A percentile compares a stretch with the other conserved stretches of the same genome.
Conservation (phyloP, 1,140 invertebrate species). For the Conus betulinus region DNA sequence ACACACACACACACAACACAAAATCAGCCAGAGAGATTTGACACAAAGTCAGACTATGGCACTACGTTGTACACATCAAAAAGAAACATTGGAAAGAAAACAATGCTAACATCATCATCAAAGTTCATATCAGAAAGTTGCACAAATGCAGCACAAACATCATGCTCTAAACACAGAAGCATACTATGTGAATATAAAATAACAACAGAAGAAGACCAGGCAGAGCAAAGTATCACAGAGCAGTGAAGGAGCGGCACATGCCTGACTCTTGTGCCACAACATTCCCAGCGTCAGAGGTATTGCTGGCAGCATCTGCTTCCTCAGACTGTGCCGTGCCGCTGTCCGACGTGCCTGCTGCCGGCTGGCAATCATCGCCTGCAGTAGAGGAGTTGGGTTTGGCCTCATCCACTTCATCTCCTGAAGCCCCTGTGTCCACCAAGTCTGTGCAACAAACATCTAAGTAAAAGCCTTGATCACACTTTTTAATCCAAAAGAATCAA, state of each 20-base stretch:
- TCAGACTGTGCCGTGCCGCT: slow-evolving; percentile 34
- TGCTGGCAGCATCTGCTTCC: slow-evolving; percentile 29
- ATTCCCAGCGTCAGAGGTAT: slow-evolving; percentile 34
- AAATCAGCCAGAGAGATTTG: too few relatives aligned
- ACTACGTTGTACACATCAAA: too few relatives aligned
- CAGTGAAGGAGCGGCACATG: neutral
- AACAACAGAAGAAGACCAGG: neutral
- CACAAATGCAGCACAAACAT: too few relatives aligned
- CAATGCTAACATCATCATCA: too few relatives aligned
- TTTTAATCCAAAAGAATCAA: neutral
- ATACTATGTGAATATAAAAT: neutral
- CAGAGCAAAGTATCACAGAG: neutral
- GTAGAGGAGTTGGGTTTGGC: neutral
- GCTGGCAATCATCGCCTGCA: neutral
- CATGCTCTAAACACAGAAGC: neutral
- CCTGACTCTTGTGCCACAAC: slow-evolving; percentile 36
- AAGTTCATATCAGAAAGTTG: too few relatives aligned
- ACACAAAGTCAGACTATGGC: too few relatives aligned
- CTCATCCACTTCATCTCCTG: slow-evolving; percentile 8
- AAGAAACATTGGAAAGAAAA: too few relatives aligned
- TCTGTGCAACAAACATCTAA: neutral
- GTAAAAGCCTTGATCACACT: neutral
- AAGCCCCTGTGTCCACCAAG: neutral
- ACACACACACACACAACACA: too few relatives aligned
- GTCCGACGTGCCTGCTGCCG: neutral